Evolutionary conservation across 2,797 vertebrate genomes (phyloP).

Genomic region (Galagoides demidoff): DNA sequence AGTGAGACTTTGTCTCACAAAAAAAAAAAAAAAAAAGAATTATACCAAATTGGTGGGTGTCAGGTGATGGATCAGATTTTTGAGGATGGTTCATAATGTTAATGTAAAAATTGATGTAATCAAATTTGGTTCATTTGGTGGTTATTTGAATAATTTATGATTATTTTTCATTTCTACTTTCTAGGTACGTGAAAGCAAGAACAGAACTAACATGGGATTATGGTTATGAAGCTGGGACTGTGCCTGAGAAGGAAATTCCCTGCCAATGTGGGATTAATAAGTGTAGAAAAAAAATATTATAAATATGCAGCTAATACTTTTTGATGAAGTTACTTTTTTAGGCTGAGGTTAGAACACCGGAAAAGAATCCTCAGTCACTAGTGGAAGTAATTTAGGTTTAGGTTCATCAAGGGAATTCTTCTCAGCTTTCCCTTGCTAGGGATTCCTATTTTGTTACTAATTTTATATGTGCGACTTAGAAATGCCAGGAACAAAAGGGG

Average conservation of each 20-base stretch:
- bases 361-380: conserved; percentile 23
- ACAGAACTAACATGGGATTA: conserved; percentile 96
- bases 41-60: background rate
- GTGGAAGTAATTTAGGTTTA: conserved; percentile 22
- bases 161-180: conserved; percentile 78
- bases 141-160: conserved; percentile 39
- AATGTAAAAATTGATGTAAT: conserved; percentile 34
- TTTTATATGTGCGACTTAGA: conserved; percentile 60
- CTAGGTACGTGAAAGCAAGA: conserved; percentile 92
- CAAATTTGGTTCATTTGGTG: conserved; percentile 10
- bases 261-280: conserved; percentile 88
- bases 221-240: conserved; percentile 88
- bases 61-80: background rate
- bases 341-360: background rate
- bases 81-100: conserved; percentile 33
- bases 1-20: too few species aligned
- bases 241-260: conserved; percentile 87
- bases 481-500: conserved; percentile 56
- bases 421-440: background rate
- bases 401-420: conserved; percentile 36
- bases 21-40: background rate
- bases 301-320: conserved; percentile 60
- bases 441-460: conserved; percentile 39
- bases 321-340: conserved; percentile 50
- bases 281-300: conserved; percentile 88